Evolutionary conservation across 2,888 invertebrate species (phyloP).

Genomic region (Stenotaenia linearis): DNA sequence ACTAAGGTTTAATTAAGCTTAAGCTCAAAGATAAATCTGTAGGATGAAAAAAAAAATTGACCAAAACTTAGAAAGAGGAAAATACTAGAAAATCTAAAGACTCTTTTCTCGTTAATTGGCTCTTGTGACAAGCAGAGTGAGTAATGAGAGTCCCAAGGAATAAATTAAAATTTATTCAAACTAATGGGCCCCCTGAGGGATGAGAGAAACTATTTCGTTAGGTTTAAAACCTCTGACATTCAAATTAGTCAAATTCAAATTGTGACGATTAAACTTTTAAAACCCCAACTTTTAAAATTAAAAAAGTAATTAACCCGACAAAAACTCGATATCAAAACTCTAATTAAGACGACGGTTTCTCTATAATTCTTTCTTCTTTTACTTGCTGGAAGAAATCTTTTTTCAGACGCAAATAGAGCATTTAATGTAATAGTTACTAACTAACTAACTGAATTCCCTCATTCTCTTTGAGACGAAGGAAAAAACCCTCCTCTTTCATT

Average conservation of each 20-base stretch:
- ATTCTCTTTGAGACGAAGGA: not conserved
- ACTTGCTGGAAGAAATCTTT: not conserved
- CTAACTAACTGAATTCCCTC: slow-evolving; percentile 9
- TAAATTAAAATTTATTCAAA: slow-evolving; percentile 21
- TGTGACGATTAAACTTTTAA: slow-evolving; percentile 4
- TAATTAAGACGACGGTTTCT: not conserved
- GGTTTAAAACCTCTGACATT: slow-evolving; percentile 23
- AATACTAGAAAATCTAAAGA: slow-evolving; percentile 1
- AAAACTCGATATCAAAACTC: not conserved
- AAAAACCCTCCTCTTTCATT: slow-evolving; percentile 3
- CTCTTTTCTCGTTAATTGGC: slow-evolving; percentile 16
- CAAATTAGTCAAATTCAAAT: slow-evolving; percentile 24
- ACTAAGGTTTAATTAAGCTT: slow-evolving; percentile 13
- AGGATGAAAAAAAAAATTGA: not conserved
- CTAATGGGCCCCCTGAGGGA: slow-evolving; percentile 16
- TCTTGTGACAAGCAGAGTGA: not conserved
- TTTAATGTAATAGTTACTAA: slow-evolving; percentile 19
- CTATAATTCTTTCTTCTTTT: not conserved
- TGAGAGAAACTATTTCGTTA: slow-evolving; percentile 21
- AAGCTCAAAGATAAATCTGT: not conserved
- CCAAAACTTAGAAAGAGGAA: not conserved
- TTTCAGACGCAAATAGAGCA: not conserved
- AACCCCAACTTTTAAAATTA: not conserved
- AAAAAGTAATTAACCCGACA: slow-evolving; percentile 11
- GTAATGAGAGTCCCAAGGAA: slow-evolving; percentile 24